Base-by-base conservation (phyloP, 2,113 vertebrate species). In the Malurus melanocephalus region DNA sequence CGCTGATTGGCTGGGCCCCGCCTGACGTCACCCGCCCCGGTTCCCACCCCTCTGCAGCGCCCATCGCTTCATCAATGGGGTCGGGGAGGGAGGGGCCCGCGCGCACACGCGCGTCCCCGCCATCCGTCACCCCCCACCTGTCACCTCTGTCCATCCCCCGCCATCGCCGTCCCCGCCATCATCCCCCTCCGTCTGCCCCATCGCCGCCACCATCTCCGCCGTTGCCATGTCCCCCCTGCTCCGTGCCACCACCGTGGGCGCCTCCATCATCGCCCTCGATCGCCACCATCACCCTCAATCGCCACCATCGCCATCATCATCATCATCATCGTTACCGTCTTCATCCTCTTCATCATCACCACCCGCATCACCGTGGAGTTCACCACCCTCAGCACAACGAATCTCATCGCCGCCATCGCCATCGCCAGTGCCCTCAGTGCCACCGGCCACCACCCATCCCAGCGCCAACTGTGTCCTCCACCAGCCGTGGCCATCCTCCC, bases 11-110 rank as follows among this genome's bases (percentile, higher is more conserved):
- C 48, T 87, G 4, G 10, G 1, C 22, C 17, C 40, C 19, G 3
- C 27, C 60, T 93, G 95, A 95, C 93, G 90, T 93, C 94, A 93
- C 68, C 88, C 11, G 8, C 28, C 85, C 78, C 12, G 75, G 35
- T 30, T 87, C 66, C 91, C 83, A 9, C 82, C 91, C 46, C 77
- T 82, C 74, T 80, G 75, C 83, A 66, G 61, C 87, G 57, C 82
- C 92, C 15, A 10, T 4, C 71, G 1, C 9, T 74, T 80, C 91
- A 61, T 91, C 92, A 85, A 88, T 85, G 92, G 87, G 66, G 38
- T 38, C 5, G 53, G 78, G 85, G 38, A 38, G 45, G 45, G 68
- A 42, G 81, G 72, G 53, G 64, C 42, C 19, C 19, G 38, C 53
- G 43, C 42, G 64, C 74, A 42, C 76, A 32, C 55, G 40, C 48